A percentile compares a stretch with the other conserved stretches of the same genome.
Evolutionary conservation across 2,888 invertebrate species (phyloP).

Genomic region (Scelioninae gen. 2): DNA sequence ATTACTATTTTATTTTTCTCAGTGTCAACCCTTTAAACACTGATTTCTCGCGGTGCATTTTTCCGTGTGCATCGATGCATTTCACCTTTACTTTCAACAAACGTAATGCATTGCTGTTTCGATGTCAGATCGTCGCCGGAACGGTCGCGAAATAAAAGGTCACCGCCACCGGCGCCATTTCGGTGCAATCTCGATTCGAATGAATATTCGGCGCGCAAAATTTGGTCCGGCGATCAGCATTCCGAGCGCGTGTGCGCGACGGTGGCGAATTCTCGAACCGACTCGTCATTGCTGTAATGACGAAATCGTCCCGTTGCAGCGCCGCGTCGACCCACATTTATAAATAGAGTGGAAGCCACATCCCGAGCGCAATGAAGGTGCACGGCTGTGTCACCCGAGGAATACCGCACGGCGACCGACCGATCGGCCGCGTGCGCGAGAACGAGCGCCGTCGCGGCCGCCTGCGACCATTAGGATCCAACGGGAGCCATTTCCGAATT

Average conservation of each 20-base stretch:
- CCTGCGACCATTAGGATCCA: conserved; percentile 33
- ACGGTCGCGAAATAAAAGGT: too few relatives aligned
- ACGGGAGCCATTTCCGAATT: conserved; percentile 35
- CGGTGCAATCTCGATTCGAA: not conserved
- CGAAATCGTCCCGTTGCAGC: conserved; percentile 59
- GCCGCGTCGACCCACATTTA: conserved; percentile 59
- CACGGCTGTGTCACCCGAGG: conserved; percentile 57
- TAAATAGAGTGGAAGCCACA: conserved; percentile 59
- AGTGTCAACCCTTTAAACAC: too few relatives aligned
- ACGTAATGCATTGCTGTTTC: too few relatives aligned
- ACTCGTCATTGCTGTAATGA: conserved; percentile 57
- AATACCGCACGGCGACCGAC: conserved; percentile 53
- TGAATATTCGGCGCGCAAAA: conserved; percentile 29
- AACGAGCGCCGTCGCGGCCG: conserved; percentile 46
- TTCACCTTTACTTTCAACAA: too few relatives aligned
- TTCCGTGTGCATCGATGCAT: too few relatives aligned
- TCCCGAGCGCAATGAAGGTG: conserved; percentile 59
- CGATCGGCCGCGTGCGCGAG: conserved; percentile 50
- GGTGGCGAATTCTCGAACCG: conserved; percentile 53
- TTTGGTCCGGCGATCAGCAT: conserved; percentile 33
- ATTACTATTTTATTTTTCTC: too few relatives aligned
- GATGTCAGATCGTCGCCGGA: too few relatives aligned
- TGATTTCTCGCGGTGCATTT: too few relatives aligned
- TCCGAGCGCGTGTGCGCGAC: conserved; percentile 36
- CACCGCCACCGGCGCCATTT: too few relatives aligned